Evolutionary conservation across 2,797 vertebrate genomes (phyloP).

Genomic region (Tenualosa ilisha): DNA sequence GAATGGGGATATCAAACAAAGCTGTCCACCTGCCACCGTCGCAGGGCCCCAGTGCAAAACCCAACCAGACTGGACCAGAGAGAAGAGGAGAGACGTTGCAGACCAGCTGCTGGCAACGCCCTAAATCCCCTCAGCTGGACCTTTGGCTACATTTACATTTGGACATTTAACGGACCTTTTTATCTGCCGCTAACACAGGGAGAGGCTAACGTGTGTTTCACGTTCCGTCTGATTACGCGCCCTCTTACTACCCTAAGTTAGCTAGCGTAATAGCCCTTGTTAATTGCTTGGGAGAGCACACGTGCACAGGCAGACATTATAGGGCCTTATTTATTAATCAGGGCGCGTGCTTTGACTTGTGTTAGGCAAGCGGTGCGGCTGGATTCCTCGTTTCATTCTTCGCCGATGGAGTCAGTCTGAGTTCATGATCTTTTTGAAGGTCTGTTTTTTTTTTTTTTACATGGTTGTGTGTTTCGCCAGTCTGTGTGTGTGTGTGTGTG

Average conservation of each 20-base stretch:
- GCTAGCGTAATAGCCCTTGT: neutral
- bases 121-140: conserved; percentile 2
- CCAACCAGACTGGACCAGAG: neutral
- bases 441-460: too few species aligned
- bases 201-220: neutral
- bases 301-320: too few species aligned
- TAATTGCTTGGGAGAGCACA: neutral
- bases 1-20: conserved; percentile 69
- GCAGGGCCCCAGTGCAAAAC: neutral
- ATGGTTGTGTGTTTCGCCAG: too few species aligned
- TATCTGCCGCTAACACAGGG: neutral
- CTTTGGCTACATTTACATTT: neutral
- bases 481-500: neutral
- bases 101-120: neutral
- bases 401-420: too few species aligned
- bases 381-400: too few species aligned
- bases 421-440: too few species aligned
- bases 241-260: neutral
- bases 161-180: neutral
- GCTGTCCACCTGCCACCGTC: conserved; percentile 69
- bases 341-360: too few species aligned
- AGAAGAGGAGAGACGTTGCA: neutral
- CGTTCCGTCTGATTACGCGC: neutral
- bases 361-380: too few species aligned
- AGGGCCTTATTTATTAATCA: too few species aligned